Percentiles rank a stretch among this genome's conserved stretches.
Evolutionary conservation across 2,113 vertebrate species (phyloP).

Genomic region (Redunca redunca): DNA sequence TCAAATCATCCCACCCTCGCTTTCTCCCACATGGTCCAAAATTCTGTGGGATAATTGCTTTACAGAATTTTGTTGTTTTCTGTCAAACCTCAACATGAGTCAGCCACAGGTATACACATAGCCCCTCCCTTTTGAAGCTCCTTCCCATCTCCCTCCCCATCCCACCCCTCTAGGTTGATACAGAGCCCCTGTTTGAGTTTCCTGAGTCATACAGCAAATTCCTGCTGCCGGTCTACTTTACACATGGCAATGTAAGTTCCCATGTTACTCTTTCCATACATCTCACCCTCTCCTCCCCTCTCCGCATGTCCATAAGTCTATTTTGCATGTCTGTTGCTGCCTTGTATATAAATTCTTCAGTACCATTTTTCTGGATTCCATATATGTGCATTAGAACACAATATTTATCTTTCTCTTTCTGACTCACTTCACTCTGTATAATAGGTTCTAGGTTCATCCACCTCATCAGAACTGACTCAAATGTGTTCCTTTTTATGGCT

Average conservation of each 20-base stretch:
- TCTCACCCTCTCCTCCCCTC: background rate
- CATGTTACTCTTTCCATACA: background rate
- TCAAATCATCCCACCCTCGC: background rate
- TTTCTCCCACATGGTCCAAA: background rate
- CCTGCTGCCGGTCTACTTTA: background rate
- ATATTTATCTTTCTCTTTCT: background rate
- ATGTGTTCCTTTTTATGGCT: background rate
- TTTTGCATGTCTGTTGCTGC: background rate
- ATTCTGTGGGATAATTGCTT: background rate
- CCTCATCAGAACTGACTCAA: background rate
- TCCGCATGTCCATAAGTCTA: background rate
- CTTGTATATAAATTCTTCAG: background rate
- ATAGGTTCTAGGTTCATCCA: background rate
- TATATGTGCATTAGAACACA: background rate
- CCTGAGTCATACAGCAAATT: background rate
- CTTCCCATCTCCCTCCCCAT: background rate
- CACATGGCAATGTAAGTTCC: background rate
- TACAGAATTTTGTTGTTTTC: background rate
- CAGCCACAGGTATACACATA: background rate
- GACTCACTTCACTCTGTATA: background rate
- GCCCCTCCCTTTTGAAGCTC: background rate
- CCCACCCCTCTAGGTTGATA: background rate
- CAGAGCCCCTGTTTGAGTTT: background rate
- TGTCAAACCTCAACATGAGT: background rate
- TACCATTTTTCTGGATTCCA: background rate